Evolutionary conservation across 1,140 invertebrate genomes (phyloP), one percentile per base, ranked within the genome.

Genomic region (Plectus sambesii): DNA sequence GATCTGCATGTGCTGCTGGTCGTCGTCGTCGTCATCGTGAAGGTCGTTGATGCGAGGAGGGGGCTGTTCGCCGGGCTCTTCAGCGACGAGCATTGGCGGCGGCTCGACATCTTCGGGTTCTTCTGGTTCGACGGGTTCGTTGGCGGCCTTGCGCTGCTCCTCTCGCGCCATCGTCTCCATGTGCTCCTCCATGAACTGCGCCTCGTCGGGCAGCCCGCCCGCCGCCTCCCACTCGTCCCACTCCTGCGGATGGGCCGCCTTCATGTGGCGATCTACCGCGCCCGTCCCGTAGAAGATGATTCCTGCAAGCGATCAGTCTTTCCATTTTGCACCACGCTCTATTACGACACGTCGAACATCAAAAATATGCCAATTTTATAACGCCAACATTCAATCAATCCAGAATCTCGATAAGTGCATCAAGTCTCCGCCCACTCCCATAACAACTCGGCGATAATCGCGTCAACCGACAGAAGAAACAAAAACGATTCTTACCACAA

Each of bases 261-360:
- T 23, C 24, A 49, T 49, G 43, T 49, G 47, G 27, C 47, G 44
- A 15, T 49, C 43, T 3, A 49, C 17, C 8, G 22, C 22, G 3
- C 24, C 40, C 24, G 17, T 49, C 6, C 47, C 47, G 27, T 49
- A 49, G 47, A 49, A 49, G 43, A 49, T 26, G 22, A 49, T 40
- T 3, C 23, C 47, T 48, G 27, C 24, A 25, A n/a, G 12, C n/a
- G n/a, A n/a, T n/a, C n/a, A n/a, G n/a, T n/a, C n/a, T n/a, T n/a
- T n/a, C n/a, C n/a, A n/a, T n/a, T n/a, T n/a, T n/a, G n/a, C n/a
- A n/a, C n/a, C n/a, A n/a, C n/a, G n/a, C n/a, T n/a, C n/a, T n/a
- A n/a, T n/a, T n/a, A n/a, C n/a, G n/a, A n/a, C n/a, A n/a, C n/a
- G n/a, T n/a, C n/a, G n/a, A n/a, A n/a, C n/a, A n/a, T n/a, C n/a